Percentiles rank a stretch among this genome's conserved stretches.
Conservation (phyloP, 2,888 invertebrate genomes). For the Eupithecia subfuscata region DNA sequence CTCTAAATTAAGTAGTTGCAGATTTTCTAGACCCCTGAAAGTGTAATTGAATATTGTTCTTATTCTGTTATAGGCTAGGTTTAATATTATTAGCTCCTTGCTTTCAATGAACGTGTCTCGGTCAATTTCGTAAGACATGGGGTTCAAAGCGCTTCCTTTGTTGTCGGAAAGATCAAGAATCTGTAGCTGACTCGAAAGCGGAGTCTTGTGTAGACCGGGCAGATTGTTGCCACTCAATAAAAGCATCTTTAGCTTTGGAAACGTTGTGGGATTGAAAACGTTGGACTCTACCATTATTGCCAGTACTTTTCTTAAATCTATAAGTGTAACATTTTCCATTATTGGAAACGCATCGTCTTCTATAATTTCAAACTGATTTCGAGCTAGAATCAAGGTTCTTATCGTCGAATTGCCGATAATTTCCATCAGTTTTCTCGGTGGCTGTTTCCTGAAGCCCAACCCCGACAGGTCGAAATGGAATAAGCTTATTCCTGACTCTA, state of each 20-base stretch:
- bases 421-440: constrained; percentile 75
- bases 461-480: constrained; percentile 77
- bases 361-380: constrained; percentile 84
- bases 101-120: constrained; percentile 78
- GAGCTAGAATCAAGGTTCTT: constrained; percentile 72
- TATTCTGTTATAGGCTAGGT: constrained; percentile 82
- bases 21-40: constrained; percentile 78
- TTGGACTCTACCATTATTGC: constrained; percentile 74
- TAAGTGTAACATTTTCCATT: constrained; percentile 80
- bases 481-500: constrained; percentile 68
- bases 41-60: constrained; percentile 77
- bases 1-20: constrained; percentile 79
- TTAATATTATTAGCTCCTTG: constrained; percentile 74
- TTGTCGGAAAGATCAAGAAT: constrained; percentile 82
- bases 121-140: constrained; percentile 80
- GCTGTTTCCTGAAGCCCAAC: constrained; percentile 80
- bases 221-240: constrained; percentile 81
- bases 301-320: constrained; percentile 83
- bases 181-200: constrained; percentile 74
- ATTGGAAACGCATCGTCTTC: constrained; percentile 77
- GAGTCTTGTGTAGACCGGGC: constrained; percentile 78
- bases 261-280: constrained; percentile 72
- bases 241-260: constrained; percentile 81
- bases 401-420: constrained; percentile 80
- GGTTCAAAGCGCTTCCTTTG: constrained; percentile 68